phyloP scores from a whole-genome alignment of 2,888 invertebrate genomes.

The Tigriopus californicus region DNA sequence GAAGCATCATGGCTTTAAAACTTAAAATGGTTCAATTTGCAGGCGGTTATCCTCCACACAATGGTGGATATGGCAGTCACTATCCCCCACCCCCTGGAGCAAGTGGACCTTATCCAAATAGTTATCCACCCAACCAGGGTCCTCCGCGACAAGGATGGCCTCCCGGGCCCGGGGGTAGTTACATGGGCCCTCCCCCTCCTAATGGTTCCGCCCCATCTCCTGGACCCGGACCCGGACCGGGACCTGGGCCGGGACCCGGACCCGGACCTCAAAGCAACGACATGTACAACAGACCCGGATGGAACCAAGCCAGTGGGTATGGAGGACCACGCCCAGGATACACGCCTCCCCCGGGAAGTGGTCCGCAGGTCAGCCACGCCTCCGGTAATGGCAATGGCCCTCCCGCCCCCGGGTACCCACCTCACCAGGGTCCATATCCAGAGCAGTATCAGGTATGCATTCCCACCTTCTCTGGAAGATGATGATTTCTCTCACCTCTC shows the following conservation, averaged over 20 bases:
- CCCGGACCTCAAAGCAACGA: background rate
- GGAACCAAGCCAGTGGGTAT: background rate
- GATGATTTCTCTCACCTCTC: too few species aligned
- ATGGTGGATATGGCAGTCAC: conserved; percentile 17
- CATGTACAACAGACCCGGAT: conserved; percentile 24
- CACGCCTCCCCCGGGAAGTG: background rate
- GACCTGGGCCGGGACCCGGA: background rate
- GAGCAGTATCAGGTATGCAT: background rate
- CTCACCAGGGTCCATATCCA: background rate
- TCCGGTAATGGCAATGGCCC: background rate
- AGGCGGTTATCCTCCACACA: conserved; percentile 5
- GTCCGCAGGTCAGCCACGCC: background rate
- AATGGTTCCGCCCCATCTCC: conserved; percentile 31
- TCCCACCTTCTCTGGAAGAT: too few species aligned
- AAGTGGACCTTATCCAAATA: background rate
- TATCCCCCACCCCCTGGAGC: conserved; percentile 24
- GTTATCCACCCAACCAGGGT: conserved; percentile 6
- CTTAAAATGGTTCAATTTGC: too few species aligned
- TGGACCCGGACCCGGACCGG: conserved; percentile 10
- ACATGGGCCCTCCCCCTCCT: conserved; percentile 29
- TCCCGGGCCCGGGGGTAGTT: background rate
- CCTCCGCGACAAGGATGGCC: conserved; percentile 2
- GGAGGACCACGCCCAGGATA: background rate
- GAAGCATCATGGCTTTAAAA: too few species aligned
- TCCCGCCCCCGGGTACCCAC: background rate